Evolutionary conservation across 64 coral and sea anemone genomes (phyloP).

Genomic region (Pachyseris speciosa): DNA sequence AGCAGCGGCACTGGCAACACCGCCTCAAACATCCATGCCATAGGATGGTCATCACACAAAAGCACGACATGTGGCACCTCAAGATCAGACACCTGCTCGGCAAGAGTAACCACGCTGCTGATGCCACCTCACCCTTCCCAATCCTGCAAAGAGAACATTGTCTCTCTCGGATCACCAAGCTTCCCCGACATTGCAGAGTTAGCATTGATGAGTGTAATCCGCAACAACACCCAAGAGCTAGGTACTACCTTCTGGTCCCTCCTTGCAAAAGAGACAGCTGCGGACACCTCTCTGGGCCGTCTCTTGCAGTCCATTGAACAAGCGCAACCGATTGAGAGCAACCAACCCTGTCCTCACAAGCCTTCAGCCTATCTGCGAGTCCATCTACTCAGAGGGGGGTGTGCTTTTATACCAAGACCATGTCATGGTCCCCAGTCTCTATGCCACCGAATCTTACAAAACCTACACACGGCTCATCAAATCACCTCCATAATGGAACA

Average conservation of each 20-base stretch:
- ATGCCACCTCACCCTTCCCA: conserved; percentile 23
- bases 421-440: background rate
- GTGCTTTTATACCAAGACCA: background rate
- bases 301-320: conserved; percentile 6
- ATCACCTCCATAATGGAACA: conserved; percentile 60
- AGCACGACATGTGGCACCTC: no score
- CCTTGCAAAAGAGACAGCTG: conserved; percentile 20
- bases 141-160: background rate
- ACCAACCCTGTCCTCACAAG: background rate
- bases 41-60: no score
- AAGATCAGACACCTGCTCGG: background rate
- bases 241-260: conserved; percentile 26
- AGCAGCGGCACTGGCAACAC: no score
- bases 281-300: background rate
- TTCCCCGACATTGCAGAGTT: background rate
- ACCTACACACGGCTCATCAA: conserved; percentile 43
- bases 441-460: background rate
- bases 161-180: background rate
- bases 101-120: conserved; percentile 14
- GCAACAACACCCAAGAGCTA: conserved; percentile 3
- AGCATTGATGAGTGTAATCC: conserved; percentile 2
- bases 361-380: background rate
- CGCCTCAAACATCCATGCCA: no score
- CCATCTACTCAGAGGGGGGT: background rate
- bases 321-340: no score